These are phyloP conservation scores for Ibidorhyncha struthersii DNA, from an alignment of 2,113 vertebrate genomes.

Conservation along the genomic window DNA sequence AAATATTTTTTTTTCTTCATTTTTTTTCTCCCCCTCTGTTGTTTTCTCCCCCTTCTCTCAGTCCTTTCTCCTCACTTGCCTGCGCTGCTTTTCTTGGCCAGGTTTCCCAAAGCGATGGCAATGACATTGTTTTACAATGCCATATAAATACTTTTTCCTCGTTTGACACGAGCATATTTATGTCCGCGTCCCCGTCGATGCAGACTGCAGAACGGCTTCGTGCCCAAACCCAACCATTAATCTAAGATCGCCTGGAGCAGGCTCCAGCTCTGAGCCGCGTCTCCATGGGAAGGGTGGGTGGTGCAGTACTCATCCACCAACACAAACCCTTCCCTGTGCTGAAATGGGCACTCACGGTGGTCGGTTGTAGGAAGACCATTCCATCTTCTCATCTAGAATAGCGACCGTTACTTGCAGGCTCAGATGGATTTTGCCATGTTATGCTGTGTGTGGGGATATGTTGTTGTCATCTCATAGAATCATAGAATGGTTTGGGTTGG, in stretches of 20 bases:
- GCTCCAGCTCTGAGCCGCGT: background rate
- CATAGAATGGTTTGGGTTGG: too few species aligned
- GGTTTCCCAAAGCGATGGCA: background rate
- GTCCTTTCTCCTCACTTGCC: background rate
- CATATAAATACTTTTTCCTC: background rate
- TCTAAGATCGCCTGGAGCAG: background rate
- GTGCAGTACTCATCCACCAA: background rate
- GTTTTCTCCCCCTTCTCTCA: background rate
- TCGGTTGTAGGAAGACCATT: background rate
- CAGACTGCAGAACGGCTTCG: background rate
- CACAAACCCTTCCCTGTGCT: background rate
- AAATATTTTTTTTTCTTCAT: too few species aligned
- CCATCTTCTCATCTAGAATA: background rate
- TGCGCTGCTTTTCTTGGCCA: background rate
- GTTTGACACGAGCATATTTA: background rate
- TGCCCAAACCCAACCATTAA: background rate
- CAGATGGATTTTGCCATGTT: background rate
- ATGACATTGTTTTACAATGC: background rate
- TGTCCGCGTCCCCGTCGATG: accelerated
- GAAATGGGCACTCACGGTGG: accelerated
- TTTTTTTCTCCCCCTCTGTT: background rate
- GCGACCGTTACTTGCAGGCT: background rate
- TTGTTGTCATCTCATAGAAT: background rate
- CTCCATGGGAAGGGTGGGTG: background rate
- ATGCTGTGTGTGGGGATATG: too few species aligned